A percentile compares a stretch with the other conserved stretches of the same genome.
Evolutionary conservation across 2,888 invertebrate genomes (phyloP).

Genomic region (Hartigia nigra): DNA sequence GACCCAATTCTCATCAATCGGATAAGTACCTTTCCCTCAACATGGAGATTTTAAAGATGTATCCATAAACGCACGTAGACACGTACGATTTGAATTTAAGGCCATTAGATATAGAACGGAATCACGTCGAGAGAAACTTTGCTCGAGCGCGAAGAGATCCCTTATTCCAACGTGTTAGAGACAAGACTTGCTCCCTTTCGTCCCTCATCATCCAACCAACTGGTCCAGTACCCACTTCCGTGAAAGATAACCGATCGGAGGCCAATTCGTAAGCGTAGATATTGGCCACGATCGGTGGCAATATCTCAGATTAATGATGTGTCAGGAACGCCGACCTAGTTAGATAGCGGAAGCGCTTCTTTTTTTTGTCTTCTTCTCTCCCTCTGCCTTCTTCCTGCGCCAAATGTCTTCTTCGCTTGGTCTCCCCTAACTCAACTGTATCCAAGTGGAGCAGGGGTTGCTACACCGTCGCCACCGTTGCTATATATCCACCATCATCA

Average conservation of each 20-base stretch:
- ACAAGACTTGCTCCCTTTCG: background rate
- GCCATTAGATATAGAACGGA: background rate
- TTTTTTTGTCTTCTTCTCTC: background rate
- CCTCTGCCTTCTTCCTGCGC: background rate
- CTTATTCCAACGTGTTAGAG: background rate
- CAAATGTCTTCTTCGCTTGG: background rate
- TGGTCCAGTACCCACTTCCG: background rate
- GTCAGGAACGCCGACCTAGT: background rate
- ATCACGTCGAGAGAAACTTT: background rate
- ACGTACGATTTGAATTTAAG: background rate
- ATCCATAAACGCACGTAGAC: background rate
- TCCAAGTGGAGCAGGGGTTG: background rate
- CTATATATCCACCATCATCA: background rate
- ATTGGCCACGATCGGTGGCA: constrained; percentile 6
- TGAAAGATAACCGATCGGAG: constrained; percentile 19
- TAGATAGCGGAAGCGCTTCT: background rate
- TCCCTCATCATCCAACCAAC: background rate
- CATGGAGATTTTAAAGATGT: constrained; percentile 3
- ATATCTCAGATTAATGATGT: constrained; percentile 17
- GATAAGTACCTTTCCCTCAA: constrained; percentile 7
- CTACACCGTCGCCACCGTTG: background rate
- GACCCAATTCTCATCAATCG: background rate
- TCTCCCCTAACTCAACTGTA: background rate
- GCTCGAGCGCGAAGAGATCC: background rate
- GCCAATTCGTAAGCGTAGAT: constrained; percentile 14